These are phyloP conservation scores for Nudaria mundana DNA, from an alignment of 2,888 invertebrate genomes.

Conservation along the genomic window DNA sequence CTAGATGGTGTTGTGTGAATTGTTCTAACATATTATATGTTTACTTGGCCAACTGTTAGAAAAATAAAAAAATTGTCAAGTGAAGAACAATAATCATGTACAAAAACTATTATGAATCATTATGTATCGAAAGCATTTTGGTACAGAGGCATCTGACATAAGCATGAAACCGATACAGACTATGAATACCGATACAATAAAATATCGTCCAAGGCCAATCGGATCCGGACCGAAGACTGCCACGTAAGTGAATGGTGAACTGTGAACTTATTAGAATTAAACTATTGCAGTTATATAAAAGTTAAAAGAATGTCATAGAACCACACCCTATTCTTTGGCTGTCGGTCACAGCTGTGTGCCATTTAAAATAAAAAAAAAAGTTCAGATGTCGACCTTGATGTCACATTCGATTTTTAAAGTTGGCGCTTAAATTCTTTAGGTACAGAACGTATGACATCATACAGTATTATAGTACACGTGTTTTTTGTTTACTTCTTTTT, in stretches of 20 bases:
- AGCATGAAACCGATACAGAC: conserved; percentile 20
- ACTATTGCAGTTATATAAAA: conserved; percentile 34
- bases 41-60: no score
- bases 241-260: conserved; percentile 62
- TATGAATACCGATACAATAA: conserved; percentile 51
- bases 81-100: no score
- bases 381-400: conserved; percentile 27
- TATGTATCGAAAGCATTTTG: no score
- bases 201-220: conserved; percentile 67
- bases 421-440: conserved; percentile 2
- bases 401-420: conserved; percentile 9
- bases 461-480: neutral
- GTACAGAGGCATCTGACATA: neutral
- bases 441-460: conserved; percentile 5
- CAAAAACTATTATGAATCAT: no score
- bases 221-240: conserved; percentile 66
- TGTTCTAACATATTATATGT: no score
- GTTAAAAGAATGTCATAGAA: conserved; percentile 66
- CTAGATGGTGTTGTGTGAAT: no score
- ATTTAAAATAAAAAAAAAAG: conserved; percentile 21
- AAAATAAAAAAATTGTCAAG: no score
- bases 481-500: neutral
- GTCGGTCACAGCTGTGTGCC: conserved; percentile 42
- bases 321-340: conserved; percentile 52
- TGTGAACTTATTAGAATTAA: conserved; percentile 67